Percentiles rank a stretch among this genome's conserved stretches.
These are phyloP conservation scores for Sebastes fasciatus DNA, from an alignment of 2,113 vertebrate species.

Conservation along the genomic window DNA sequence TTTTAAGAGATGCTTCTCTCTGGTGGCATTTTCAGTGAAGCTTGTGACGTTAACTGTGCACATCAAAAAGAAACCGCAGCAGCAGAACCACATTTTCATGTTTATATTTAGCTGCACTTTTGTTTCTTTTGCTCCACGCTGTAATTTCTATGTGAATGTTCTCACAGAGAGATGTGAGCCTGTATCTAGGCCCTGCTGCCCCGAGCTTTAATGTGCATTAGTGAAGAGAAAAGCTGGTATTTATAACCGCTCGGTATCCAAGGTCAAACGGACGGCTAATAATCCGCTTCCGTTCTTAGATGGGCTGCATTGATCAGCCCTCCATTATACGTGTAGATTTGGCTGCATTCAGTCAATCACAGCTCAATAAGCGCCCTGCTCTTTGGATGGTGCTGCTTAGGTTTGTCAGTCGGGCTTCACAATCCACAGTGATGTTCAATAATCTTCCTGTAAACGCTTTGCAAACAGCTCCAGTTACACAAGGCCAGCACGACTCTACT, in stretches of 20 bases:
- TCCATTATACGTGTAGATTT: conserved; percentile 50
- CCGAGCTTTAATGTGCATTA: conserved; percentile 67
- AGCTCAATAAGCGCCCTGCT: conserved; percentile 51
- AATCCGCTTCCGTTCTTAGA: conserved; percentile 63
- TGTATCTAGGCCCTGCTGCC: conserved; percentile 7
- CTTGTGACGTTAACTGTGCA: conserved; percentile 20
- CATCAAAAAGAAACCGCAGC: conserved; percentile 52
- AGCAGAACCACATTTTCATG: conserved; percentile 35
- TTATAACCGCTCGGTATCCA: conserved; percentile 60
- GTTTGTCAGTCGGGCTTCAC: conserved; percentile 27
- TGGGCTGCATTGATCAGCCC: conserved; percentile 62
- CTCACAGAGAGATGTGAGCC: not conserved
- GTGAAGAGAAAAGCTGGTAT: conserved; percentile 56
- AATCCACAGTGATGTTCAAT: conserved; percentile 43
- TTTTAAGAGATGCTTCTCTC: not conserved
- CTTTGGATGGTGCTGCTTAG: conserved; percentile 36
- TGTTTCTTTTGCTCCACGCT: conserved; percentile 60
- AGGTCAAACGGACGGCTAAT: conserved; percentile 52
- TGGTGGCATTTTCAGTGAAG: not conserved
- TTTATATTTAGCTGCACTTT: conserved; percentile 71
- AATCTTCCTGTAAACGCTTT: conserved; percentile 74
- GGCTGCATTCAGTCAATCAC: conserved; percentile 20
- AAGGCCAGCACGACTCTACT: not conserved
- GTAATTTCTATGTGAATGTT: conserved; percentile 62
- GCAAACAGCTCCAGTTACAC: conserved; percentile 64